Evolutionary conservation across 2,888 invertebrate genomes (phyloP).

Genomic region (Cancer borealis): DNA sequence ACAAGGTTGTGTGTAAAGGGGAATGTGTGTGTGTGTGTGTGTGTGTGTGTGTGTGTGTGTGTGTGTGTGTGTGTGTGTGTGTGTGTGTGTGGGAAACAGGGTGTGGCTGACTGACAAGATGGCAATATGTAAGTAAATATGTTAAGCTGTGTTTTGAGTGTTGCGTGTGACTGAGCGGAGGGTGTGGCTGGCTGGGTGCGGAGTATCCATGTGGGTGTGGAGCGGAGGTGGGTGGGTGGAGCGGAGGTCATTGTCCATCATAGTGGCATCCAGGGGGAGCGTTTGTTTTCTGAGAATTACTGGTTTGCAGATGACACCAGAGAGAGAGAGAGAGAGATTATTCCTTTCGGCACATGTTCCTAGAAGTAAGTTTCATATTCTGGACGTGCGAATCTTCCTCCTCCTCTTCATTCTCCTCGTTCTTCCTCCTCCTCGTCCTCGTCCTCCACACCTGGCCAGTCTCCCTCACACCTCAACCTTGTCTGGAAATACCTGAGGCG

Average conservation of each 20-base stretch:
- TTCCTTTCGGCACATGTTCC: background rate
- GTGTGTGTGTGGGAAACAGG: too few relatives aligned
- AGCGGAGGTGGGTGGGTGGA: background rate
- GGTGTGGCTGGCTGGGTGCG: background rate
- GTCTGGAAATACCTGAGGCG: constrained; percentile 26
- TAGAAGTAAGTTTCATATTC: background rate
- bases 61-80: too few relatives aligned
- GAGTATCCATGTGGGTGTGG: background rate
- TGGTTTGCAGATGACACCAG: background rate
- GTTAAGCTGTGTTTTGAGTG: background rate
- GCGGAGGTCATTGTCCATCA: background rate
- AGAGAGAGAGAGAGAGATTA: background rate
- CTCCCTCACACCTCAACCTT: background rate
- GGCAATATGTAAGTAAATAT: background rate
- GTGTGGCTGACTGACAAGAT: too few relatives aligned
- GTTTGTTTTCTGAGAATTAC: background rate
- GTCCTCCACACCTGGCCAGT: background rate
- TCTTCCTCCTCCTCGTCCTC: constrained; percentile 18
- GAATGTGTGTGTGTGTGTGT: too few relatives aligned
- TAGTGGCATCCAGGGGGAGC: background rate
- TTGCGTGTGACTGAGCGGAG: background rate
- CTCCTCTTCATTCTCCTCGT: background rate
- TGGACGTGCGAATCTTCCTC: background rate
- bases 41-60: too few relatives aligned
- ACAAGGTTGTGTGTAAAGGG: too few relatives aligned